A percentile compares a stretch with the other conserved stretches of the same genome.
These are phyloP conservation scores for Ochotona princeps DNA, from an alignment of 2,113 vertebrate genomes.

Conservation along the genomic window DNA sequence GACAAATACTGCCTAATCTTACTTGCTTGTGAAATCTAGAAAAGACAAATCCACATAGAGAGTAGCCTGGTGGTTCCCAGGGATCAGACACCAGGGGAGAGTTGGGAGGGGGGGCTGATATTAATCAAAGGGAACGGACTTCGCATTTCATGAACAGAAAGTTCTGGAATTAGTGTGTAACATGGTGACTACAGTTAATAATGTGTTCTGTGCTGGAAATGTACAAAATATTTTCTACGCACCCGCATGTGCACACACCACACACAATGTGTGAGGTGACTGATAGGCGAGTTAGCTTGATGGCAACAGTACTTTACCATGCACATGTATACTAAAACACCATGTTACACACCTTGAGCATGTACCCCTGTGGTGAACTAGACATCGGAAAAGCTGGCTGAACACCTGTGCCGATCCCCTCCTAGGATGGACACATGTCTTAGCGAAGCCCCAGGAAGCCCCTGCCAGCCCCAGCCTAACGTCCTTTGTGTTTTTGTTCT, in stretches of 20 bases:
- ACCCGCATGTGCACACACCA: not conserved
- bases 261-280: not conserved
- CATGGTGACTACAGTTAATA: not conserved
- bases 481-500: constrained; percentile 72
- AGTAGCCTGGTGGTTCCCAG: not conserved
- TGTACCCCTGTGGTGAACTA: not conserved
- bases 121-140: too few species aligned
- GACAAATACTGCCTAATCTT: not conserved
- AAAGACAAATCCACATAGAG: not conserved
- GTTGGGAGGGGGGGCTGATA: too few species aligned
- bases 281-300: not conserved
- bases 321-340: not conserved
- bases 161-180: not conserved
- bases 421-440: not conserved
- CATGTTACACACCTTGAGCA: not conserved
- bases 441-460: not conserved
- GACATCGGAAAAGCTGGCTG: not conserved
- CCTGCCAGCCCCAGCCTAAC: constrained; percentile 52
- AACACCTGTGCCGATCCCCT: not conserved
- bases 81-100: too few species aligned
- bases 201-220: not conserved
- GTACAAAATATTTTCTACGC: not conserved
- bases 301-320: not conserved
- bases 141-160: not conserved
- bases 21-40: not conserved